A percentile compares a stretch with the other conserved stretches of the same genome.
Conservation (phyloP, 2,113 vertebrate genomes). For the Lepisosteus oculatus region DNA sequence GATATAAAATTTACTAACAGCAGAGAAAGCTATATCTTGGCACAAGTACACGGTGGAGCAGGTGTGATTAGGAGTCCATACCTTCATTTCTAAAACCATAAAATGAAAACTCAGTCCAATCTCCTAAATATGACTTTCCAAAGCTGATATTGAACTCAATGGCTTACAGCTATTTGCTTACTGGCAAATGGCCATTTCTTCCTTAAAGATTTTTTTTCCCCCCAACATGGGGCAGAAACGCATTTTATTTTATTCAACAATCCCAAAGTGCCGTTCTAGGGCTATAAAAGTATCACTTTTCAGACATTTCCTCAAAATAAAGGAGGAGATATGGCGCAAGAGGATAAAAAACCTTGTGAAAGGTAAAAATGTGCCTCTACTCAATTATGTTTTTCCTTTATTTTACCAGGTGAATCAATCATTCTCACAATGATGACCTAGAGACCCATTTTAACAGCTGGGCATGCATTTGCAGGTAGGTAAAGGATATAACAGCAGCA, state of each 20-base stretch:
- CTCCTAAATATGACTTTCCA: background rate
- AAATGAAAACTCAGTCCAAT: background rate
- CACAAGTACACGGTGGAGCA: background rate
- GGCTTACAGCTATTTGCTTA: background rate
- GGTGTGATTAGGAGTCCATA: conserved; percentile 23
- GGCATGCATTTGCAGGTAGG: background rate
- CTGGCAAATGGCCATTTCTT: background rate
- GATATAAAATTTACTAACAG: conserved; percentile 37
- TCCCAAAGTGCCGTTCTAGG: too few relatives aligned
- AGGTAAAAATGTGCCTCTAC: too few relatives aligned
- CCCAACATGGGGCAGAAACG: too few relatives aligned
- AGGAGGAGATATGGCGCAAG: too few relatives aligned
- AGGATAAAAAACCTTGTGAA: too few relatives aligned
- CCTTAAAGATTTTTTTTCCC: background rate
- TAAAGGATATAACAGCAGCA: too few relatives aligned
- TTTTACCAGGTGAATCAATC: background rate
- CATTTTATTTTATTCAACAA: too few relatives aligned
- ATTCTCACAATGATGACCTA: background rate
- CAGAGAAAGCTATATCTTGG: background rate
- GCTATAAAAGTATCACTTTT: too few relatives aligned
- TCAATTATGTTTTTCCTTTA: too few relatives aligned
- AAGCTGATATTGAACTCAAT: background rate
- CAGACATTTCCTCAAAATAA: too few relatives aligned
- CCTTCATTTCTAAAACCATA: background rate
- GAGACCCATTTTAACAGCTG: background rate